Evolutionary conservation across 1,140 invertebrate genomes (phyloP).

Genomic region (Caenorhabditis remanei): DNA sequence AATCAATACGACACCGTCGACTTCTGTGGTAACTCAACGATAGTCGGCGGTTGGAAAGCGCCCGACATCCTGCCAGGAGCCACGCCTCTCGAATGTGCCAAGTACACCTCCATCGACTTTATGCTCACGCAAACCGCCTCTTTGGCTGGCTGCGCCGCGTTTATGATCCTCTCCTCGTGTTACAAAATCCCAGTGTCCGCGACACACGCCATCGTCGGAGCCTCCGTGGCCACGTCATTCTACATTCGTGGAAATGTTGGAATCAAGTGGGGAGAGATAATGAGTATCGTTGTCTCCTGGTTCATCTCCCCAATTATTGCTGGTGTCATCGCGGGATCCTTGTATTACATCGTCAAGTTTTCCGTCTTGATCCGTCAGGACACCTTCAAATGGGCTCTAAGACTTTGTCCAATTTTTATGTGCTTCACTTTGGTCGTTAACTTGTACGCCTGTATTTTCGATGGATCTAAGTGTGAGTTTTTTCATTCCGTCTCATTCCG

Average conservation of each 20-base stretch:
- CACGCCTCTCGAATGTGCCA: slow-evolving; percentile 57
- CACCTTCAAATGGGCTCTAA: slow-evolving; percentile 59
- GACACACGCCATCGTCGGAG: slow-evolving; percentile 96
- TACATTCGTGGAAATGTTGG: slow-evolving; percentile 88
- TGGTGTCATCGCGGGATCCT: slow-evolving; percentile 54
- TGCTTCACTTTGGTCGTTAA: slow-evolving; percentile 65
- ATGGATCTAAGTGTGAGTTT: slow-evolving; percentile 66
- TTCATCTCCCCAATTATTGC: slow-evolving; percentile 66
- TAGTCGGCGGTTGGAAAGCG: slow-evolving; percentile 50
- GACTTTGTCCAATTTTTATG: slow-evolving; percentile 59
- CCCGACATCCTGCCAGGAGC: not conserved
- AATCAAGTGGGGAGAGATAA: slow-evolving; percentile 86
- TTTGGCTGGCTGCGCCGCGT: slow-evolving; percentile 85
- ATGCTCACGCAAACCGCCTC: slow-evolving; percentile 62
- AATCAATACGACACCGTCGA: slow-evolving; percentile 51
- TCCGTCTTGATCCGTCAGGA: slow-evolving; percentile 61
- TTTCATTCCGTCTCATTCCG: not conserved
- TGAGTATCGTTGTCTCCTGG: slow-evolving; percentile 81
- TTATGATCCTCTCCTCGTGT: slow-evolving; percentile 92
- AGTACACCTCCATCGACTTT: slow-evolving; percentile 64
- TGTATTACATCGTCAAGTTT: slow-evolving; percentile 63
- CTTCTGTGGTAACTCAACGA: slow-evolving; percentile 29
- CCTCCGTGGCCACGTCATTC: slow-evolving; percentile 93
- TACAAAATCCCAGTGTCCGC: slow-evolving; percentile 90
- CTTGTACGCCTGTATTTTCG: slow-evolving; percentile 61